phyloP scores from a whole-genome alignment of 2,888 invertebrate genomes.

The Criorhina ranunculi region DNA sequence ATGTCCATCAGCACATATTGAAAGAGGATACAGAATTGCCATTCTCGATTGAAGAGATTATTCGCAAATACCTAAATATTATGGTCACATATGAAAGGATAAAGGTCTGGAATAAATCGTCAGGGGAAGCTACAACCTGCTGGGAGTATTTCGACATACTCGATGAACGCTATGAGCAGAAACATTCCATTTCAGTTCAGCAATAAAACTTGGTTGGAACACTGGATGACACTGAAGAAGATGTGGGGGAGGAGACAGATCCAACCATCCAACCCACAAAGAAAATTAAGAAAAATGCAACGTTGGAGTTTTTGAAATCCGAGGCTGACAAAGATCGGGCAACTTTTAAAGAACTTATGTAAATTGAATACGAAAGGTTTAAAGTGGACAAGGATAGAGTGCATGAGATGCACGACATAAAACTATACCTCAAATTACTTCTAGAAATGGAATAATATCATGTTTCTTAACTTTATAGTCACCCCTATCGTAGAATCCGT shows the following conservation, averaged over 20 bases:
- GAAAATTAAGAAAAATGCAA: conserved; percentile 9
- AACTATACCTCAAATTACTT: conserved; percentile 6
- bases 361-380: conserved; percentile 5
- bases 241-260: neutral
- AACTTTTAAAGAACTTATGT: conserved; percentile 9
- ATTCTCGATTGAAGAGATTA: conserved; percentile 53
- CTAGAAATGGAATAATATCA: neutral
- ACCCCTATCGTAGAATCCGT: no score
- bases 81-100: conserved; percentile 55
- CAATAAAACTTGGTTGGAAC: conserved; percentile 5
- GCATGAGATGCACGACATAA: conserved; percentile 11
- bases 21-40: conserved; percentile 25
- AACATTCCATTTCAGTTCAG: conserved; percentile 25
- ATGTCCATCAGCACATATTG: conserved; percentile 13
- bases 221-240: neutral
- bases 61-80: conserved; percentile 56
- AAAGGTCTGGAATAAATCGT: conserved; percentile 49
- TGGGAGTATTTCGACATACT: conserved; percentile 57
- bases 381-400: conserved; percentile 13
- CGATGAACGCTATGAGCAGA: conserved; percentile 24
- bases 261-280: neutral
- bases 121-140: conserved; percentile 43
- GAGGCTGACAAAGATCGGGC: conserved; percentile 12
- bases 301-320: conserved; percentile 10
- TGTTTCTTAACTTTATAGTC: conserved; percentile 2